These are phyloP conservation scores for Beris chalybata DNA, from an alignment of 2,888 invertebrate genomes.

Conservation along the genomic window DNA sequence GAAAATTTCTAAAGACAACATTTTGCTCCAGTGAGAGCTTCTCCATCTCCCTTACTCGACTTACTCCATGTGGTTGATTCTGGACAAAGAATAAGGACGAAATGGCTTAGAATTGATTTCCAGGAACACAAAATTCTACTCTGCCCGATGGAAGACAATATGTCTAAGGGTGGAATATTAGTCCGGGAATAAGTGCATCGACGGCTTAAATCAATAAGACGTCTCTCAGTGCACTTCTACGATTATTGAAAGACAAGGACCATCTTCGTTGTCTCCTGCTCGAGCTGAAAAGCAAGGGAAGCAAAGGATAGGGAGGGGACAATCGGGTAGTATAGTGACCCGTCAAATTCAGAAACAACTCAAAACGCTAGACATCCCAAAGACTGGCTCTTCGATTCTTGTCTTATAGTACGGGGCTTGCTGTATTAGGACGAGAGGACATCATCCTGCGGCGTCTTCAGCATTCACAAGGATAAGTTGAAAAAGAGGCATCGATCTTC, in stretches of 20 bases:
- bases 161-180: constrained; percentile 25
- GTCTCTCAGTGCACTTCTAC: constrained; percentile 32
- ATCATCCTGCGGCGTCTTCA: constrained; percentile 10
- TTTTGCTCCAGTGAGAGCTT: constrained; percentile 2
- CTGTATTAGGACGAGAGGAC: neutral
- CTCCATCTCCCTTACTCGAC: neutral
- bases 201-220: constrained; percentile 37
- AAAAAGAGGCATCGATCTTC: constrained; percentile 15
- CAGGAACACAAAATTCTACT: constrained; percentile 31
- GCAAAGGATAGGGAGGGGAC: constrained; percentile 18
- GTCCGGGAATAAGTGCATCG: constrained; percentile 35
- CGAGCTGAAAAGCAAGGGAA: constrained; percentile 28
- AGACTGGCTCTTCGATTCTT: constrained; percentile 24
- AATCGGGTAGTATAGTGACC: constrained; percentile 19
- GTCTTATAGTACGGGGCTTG: constrained; percentile 1
- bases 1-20: constrained; percentile 38
- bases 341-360: constrained; percentile 39
- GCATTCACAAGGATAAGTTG: constrained; percentile 8
- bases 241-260: constrained; percentile 38
- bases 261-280: constrained; percentile 31
- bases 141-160: constrained; percentile 19
- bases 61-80: constrained; percentile 21
- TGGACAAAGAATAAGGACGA: constrained; percentile 19
- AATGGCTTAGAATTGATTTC: constrained; percentile 30
- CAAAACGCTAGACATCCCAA: constrained; percentile 31